A percentile compares a stretch with the other conserved stretches of the same genome.
Evolutionary conservation across 2,797 vertebrate species (phyloP).

Genomic region (Propithecus perrieri): DNA sequence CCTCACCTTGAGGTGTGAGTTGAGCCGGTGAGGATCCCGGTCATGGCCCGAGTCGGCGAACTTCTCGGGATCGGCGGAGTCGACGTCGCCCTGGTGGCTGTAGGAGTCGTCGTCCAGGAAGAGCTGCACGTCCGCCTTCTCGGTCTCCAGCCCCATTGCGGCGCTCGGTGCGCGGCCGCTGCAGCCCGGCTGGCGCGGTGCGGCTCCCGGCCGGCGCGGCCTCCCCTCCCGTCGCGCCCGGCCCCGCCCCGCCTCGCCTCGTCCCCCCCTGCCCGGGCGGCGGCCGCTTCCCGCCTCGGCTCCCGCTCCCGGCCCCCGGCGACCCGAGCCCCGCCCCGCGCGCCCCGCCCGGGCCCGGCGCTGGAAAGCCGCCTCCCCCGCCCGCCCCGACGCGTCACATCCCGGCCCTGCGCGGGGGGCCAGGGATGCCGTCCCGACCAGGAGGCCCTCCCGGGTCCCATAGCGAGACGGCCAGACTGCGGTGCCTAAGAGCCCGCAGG

Average conservation of each 20-base stretch:
- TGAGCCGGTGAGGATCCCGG: conserved; percentile 89
- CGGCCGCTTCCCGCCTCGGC: neutral
- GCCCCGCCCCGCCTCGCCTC: conserved; percentile 28
- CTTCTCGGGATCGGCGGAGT: conserved; percentile 83
- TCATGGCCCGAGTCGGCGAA: conserved; percentile 75
- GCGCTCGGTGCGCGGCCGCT: conserved; percentile 32
- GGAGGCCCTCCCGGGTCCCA: neutral
- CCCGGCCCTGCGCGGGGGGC: neutral
- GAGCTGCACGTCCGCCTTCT: conserved; percentile 90
- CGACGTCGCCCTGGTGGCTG: conserved; percentile 75
- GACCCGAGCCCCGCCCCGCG: neutral
- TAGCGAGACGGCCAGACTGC: neutral
- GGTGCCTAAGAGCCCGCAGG: neutral
- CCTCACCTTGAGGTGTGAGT: conserved; percentile 91
- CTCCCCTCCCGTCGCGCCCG: neutral
- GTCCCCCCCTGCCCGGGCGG: neutral
- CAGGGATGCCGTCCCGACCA: neutral
- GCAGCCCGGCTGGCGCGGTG: neutral
- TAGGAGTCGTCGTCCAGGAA: conserved; percentile 88
- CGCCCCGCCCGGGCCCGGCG: too few relatives aligned
- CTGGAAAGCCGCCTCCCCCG: too few relatives aligned
- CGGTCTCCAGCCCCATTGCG: conserved; percentile 93
- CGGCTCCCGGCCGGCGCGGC: neutral
- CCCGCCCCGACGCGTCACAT: neutral
- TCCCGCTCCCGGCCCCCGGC: rapidly evolving